A percentile compares a stretch with the other conserved stretches of the same genome.
These are phyloP conservation scores for Tragelaphus imberbis DNA, from an alignment of 2,113 vertebrate genomes.

Conservation along the genomic window DNA sequence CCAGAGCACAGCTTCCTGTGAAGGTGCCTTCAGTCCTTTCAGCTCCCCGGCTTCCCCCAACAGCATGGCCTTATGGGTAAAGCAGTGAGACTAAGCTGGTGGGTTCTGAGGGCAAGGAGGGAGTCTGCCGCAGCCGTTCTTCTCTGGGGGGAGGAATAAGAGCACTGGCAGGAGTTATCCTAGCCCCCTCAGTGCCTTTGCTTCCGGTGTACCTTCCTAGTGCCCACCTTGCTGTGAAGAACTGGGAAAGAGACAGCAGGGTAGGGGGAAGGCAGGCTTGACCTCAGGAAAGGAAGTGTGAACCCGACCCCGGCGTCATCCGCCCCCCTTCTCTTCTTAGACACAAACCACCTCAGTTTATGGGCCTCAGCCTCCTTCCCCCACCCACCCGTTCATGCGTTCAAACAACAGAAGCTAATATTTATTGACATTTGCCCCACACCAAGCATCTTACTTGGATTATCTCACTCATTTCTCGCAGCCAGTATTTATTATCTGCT, in stretches of 20 bases:
- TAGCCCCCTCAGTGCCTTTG: neutral
- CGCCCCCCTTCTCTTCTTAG: neutral
- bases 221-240: neutral
- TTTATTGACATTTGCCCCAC: constrained; percentile 39
- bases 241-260: neutral
- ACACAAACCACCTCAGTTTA: neutral
- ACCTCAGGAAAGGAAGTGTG: neutral
- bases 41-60: neutral
- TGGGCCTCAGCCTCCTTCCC: neutral
- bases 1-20: neutral
- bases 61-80: neutral
- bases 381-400: neutral
- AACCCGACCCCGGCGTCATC: neutral
- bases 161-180: neutral
- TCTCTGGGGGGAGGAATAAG: accelerated
- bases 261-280: neutral
- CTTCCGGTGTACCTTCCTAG: neutral
- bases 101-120: neutral
- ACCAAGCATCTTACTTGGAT: neutral
- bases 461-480: neutral
- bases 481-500: constrained; percentile 55
- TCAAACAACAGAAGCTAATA: constrained; percentile 17
- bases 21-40: neutral
- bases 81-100: neutral
- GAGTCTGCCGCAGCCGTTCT: neutral